Conservation (phyloP, 2,113 vertebrate species). For the Siniperca chuatsi region DNA sequence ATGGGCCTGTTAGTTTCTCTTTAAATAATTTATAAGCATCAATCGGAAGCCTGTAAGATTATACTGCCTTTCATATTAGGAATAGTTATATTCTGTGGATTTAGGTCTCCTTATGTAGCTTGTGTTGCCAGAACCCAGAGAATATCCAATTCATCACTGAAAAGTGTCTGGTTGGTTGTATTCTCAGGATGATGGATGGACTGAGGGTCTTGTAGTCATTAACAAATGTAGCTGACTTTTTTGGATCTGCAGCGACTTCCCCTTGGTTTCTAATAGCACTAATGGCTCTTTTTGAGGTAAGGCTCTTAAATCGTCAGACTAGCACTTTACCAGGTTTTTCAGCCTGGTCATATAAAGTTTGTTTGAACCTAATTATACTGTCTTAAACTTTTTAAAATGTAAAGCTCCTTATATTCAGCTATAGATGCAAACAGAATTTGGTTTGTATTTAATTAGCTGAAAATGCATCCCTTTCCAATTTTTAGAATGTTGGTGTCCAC, state of each 20-base stretch:
- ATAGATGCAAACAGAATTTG: neutral
- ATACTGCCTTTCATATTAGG: neutral
- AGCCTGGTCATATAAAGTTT: neutral
- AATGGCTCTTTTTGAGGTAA: slow-evolving; percentile 10
- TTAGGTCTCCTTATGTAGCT: neutral
- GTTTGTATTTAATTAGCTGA: neutral
- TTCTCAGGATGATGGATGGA: slow-evolving; percentile 1
- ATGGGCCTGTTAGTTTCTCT: neutral
- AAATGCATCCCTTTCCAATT: neutral
- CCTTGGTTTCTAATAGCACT: neutral
- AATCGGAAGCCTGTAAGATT: neutral
- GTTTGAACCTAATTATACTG: slow-evolving; percentile 13
- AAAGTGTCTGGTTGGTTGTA: neutral
- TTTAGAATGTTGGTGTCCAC: neutral
- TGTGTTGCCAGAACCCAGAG: slow-evolving; percentile 1
- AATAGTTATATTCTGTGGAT: neutral
- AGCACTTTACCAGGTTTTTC: neutral
- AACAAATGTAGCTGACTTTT: slow-evolving; percentile 17
- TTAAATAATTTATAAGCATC: neutral
- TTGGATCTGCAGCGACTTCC: neutral
- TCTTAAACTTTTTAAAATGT: slow-evolving; percentile 4
- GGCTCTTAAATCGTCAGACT: neutral
- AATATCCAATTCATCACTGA: slow-evolving; percentile 9
- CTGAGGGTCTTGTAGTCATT: neutral
- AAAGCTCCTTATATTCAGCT: neutral